These are phyloP conservation scores for Leptinotarsa peninsularis DNA, from an alignment of 2,888 invertebrate genomes.

Conservation along the genomic window DNA sequence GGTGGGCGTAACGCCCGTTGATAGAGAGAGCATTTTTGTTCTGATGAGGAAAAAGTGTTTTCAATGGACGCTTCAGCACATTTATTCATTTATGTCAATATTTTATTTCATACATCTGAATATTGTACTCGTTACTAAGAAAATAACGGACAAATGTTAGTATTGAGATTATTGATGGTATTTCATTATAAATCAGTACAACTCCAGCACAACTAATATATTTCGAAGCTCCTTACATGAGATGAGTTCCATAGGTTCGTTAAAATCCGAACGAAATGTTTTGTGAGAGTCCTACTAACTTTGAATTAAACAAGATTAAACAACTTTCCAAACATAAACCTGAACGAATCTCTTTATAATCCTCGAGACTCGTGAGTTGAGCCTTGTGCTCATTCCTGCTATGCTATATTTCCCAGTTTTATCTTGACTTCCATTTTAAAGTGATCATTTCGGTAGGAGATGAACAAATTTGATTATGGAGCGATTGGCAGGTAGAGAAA, in stretches of 20 bases:
- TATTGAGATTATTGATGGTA: no score
- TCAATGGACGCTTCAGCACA: no score
- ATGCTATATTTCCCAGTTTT: conserved; percentile 24
- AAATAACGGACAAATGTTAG: no score
- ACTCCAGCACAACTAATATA: neutral
- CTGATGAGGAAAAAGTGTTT: no score
- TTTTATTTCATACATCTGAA: no score
- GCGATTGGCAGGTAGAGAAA: no score
- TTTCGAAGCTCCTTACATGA: neutral
- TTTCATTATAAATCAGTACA: neutral
- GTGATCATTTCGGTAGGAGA: neutral
- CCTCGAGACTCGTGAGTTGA: neutral
- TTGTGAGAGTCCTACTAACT: conserved; percentile 10
- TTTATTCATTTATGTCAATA: no score
- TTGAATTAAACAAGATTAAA: conserved; percentile 18
- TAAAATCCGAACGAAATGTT: conserved; percentile 2
- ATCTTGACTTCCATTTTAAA: conserved; percentile 26
- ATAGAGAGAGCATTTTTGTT: no score
- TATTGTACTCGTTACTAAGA: no score
- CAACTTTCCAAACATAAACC: conserved; percentile 16
- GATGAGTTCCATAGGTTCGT: neutral
- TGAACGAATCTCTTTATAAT: conserved; percentile 16
- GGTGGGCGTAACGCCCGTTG: no score
- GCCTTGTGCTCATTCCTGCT: neutral
- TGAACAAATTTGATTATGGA: no score